Evolutionary conservation across 2,113 vertebrate genomes (phyloP).

Genomic region (Ascaphus truei): DNA sequence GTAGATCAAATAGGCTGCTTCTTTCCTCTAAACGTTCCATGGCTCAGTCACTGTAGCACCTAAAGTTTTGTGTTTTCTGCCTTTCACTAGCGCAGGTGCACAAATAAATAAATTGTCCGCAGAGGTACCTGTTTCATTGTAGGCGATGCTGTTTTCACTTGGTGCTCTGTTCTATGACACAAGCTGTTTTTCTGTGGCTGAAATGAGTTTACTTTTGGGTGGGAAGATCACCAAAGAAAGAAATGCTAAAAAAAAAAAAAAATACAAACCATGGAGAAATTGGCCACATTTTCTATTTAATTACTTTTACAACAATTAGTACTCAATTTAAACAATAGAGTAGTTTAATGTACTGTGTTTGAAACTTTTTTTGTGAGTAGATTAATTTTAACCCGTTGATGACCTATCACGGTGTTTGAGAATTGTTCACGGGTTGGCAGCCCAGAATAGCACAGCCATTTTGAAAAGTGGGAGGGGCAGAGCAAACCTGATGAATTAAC

Average conservation of each 20-base stretch:
- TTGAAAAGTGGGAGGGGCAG: no score
- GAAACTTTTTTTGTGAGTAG: no score
- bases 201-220: background rate
- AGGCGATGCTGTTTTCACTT: conserved; percentile 10
- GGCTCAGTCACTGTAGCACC: background rate
- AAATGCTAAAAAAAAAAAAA: background rate
- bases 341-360: no score
- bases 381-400: no score
- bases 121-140: conserved; percentile 6
- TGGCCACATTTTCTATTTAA: background rate
- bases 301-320: no score
- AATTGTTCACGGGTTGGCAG: no score
- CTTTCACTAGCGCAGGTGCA: conserved; percentile 1
- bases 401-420: no score
- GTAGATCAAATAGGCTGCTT: no score
- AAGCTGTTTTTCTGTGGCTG: conserved; percentile 13
- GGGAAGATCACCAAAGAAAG: background rate
- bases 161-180: background rate
- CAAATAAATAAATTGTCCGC: background rate
- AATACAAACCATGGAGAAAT: background rate
- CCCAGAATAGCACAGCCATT: no score
- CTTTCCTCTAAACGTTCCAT: no score
- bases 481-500: no score
- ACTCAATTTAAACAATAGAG: no score
- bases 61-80: background rate